phyloP scores from a whole-genome alignment of 2,113 vertebrate genomes.

The Psammodynastes pulverulentus region DNA sequence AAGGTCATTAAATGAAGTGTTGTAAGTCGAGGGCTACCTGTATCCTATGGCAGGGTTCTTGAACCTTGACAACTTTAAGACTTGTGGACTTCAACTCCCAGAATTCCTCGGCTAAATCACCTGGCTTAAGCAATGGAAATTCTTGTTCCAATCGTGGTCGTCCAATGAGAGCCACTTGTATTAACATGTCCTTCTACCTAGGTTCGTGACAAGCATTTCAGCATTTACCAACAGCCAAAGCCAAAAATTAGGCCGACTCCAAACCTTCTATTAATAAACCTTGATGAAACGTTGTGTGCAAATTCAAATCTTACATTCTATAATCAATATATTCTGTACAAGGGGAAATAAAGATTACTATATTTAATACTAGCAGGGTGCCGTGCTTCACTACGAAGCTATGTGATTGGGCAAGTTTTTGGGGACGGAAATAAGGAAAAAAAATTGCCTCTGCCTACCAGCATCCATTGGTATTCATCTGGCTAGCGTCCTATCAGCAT shows the following conservation, averaged over 20 bases:
- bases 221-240: not conserved
- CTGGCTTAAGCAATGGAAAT: not conserved
- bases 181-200: not conserved
- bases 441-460: too few species aligned
- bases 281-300: not conserved
- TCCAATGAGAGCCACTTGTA: not conserved
- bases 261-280: not conserved
- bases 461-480: too few species aligned
- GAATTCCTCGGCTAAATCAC: too few species aligned
- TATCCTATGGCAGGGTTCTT: too few species aligned
- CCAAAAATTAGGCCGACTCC: not conserved
- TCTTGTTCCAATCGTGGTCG: not conserved
- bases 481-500: too few species aligned
- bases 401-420: too few species aligned
- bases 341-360: not conserved
- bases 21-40: not conserved
- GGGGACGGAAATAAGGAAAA: too few species aligned
- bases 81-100: too few species aligned
- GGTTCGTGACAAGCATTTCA: not conserved
- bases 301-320: not conserved
- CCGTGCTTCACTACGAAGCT: too few species aligned
- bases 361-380: too few species aligned
- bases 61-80: too few species aligned
- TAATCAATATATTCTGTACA: not conserved
- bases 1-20: not conserved